Evolutionary conservation across 1,140 invertebrate species (phyloP).

Genomic region (Dendrolimus kikuchii): DNA sequence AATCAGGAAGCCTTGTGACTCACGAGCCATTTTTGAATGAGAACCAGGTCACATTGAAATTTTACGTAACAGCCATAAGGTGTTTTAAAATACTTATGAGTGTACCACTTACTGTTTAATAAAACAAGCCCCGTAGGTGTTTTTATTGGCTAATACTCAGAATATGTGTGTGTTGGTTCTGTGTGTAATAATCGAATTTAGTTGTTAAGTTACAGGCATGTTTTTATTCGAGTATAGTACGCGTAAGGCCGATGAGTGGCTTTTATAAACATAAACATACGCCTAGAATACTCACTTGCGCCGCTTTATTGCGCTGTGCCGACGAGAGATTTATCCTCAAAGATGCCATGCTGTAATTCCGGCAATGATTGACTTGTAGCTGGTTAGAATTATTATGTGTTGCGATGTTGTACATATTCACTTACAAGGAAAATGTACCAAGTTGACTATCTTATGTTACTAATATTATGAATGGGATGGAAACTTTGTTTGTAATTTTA

Average conservation of each 20-base stretch:
- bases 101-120: background rate
- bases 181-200: slow-evolving; percentile 10
- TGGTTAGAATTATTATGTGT: slow-evolving; percentile 6
- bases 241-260: slow-evolving; percentile 39
- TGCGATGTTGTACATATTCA: background rate
- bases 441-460: no score
- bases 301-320: slow-evolving; percentile 19
- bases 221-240: slow-evolving; percentile 43
- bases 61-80: slow-evolving; percentile 23
- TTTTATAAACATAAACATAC: slow-evolving; percentile 48
- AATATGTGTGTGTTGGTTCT: background rate
- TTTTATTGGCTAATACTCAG: background rate
- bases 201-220: slow-evolving; percentile 21
- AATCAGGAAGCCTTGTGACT: slow-evolving; percentile 31
- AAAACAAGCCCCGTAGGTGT: background rate
- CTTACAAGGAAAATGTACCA: background rate
- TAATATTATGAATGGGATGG: no score
- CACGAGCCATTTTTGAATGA: slow-evolving; percentile 29
- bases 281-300: slow-evolving; percentile 17
- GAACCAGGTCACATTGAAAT: slow-evolving; percentile 34
- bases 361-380: slow-evolving; percentile 25
- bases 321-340: slow-evolving; percentile 50
- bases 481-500: no score
- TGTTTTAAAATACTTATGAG: slow-evolving; percentile 18
- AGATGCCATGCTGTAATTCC: slow-evolving; percentile 14